A percentile compares a stretch with the other conserved stretches of the same genome.
Evolutionary conservation across 23 tunicate genomes (phyloP).

Genomic region (Styela clava): DNA sequence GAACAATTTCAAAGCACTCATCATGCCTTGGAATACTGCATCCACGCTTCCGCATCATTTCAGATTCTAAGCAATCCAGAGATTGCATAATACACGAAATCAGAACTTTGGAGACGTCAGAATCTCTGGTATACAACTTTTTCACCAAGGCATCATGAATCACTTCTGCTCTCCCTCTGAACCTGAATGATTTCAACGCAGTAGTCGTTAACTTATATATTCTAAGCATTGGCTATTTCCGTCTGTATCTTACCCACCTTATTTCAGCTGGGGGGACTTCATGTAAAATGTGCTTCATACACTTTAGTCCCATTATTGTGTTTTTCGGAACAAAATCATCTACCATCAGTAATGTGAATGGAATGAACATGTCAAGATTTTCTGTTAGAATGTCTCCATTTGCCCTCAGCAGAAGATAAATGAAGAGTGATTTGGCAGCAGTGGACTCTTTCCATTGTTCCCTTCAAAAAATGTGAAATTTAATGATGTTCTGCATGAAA

Average conservation of each 20-base stretch:
- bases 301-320: not conserved
- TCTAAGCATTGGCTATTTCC: no score
- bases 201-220: no score
- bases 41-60: conserved; percentile 40
- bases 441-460: conserved; percentile 22
- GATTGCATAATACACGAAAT: conserved; percentile 51
- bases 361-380: conserved; percentile 18
- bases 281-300: conserved; percentile 12
- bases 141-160: conserved; percentile 51
- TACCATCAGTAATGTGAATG: not conserved
- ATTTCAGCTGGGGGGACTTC: conserved; percentile 7
- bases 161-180: conserved; percentile 55
- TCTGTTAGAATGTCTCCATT: not conserved
- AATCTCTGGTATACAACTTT: conserved; percentile 45
- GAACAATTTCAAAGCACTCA: conserved; percentile 34
- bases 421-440: not conserved
- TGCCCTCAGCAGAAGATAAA: not conserved
- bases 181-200: no score
- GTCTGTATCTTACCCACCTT: no score
- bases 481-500: no score
- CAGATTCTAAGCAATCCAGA: conserved; percentile 47
- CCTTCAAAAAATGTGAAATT: not conserved
- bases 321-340: conserved; percentile 3
- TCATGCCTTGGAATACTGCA: conserved; percentile 48
- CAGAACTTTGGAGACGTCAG: conserved; percentile 19